Percentiles rank a stretch among this genome's conserved stretches.
phyloP scores from a whole-genome alignment of 2,797 vertebrate species.

The Silurus lanzhouensis region DNA sequence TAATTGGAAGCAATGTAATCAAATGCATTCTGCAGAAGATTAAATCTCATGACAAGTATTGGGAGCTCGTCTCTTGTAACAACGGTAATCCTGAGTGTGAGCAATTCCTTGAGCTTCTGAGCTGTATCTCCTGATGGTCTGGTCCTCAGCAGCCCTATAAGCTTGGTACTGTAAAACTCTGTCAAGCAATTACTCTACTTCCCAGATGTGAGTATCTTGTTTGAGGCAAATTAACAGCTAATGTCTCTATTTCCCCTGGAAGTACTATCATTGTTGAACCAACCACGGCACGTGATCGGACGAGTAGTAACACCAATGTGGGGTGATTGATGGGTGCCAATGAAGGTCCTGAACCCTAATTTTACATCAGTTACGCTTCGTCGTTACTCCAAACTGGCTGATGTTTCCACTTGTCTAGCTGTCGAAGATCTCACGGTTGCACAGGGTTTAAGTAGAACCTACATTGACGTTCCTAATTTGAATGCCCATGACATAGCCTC shows the following conservation, averaged over 20 bases:
- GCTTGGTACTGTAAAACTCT: neutral
- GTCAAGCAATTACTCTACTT: no score
- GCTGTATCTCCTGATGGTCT: neutral
- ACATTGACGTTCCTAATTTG: no score
- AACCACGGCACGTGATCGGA: no score
- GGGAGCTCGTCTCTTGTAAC: neutral
- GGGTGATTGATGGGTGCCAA: no score
- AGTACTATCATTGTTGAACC: no score
- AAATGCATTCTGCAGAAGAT: neutral
- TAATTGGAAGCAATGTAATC: neutral
- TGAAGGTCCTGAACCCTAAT: neutral
- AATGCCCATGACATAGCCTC: no score
- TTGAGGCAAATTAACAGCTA: no score
- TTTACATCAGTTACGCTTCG: neutral
- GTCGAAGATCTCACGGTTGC: no score
- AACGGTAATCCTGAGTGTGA: neutral
- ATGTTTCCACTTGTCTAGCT: neutral
- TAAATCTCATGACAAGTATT: neutral
- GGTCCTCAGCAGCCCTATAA: slow-evolving; percentile 9
- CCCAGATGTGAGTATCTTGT: no score
- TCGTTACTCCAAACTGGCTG: neutral
- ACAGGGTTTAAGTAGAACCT: no score
- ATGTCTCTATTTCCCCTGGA: no score
- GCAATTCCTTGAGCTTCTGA: neutral
- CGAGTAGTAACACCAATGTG: no score